Evolutionary conservation across 2,888 invertebrate genomes (phyloP), one percentile per base, ranked within the genome.

Genomic region (Balanococcus diminutus): DNA sequence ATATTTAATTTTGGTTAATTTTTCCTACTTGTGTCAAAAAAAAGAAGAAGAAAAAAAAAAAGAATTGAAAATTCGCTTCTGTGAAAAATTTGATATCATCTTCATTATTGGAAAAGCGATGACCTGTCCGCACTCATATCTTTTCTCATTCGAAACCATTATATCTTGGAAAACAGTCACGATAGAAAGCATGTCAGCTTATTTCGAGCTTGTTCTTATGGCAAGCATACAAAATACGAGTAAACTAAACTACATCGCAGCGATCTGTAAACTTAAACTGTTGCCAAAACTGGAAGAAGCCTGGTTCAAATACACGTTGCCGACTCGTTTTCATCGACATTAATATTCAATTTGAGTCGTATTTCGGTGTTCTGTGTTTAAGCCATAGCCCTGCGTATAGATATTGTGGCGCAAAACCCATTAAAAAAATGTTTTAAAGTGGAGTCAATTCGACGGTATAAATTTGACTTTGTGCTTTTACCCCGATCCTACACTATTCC

Each of bases 311-410:
- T 56, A 72, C 72, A 31, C 72, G 72, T 31, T 31, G 9, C 72
- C 31, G 0, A 22, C 32, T 79, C 75, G 75, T 79, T 79, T 79
- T 22, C 75, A 79, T 79, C 75, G 75, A 19, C 75, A 79, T 79
- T 79, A 79, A 79, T 79, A 79, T 79, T 79, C 36, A 79, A 79
- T 79, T 79, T 79, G 36, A 79, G 75, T 79, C 75, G 75, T 79
- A 72, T 72, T 72, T 36, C 32, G 36, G n/a, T 79, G 36, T 14
- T 32, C 36, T 31, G 19, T 36, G 75, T 36, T 36, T 28, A 36
- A 28, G 31, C 8, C 28, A 51, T 51, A 36, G 46, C n/a, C 31
- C 14, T 1, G 19, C 1, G 19, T 19, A 36, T 14, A 16, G 75
- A 25, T 28, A 16, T 25, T 67, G 75, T 36, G 36, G 36, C 75